Conservation (phyloP, 2,797 vertebrate species). For the Notoglanidium macrostoma region DNA sequence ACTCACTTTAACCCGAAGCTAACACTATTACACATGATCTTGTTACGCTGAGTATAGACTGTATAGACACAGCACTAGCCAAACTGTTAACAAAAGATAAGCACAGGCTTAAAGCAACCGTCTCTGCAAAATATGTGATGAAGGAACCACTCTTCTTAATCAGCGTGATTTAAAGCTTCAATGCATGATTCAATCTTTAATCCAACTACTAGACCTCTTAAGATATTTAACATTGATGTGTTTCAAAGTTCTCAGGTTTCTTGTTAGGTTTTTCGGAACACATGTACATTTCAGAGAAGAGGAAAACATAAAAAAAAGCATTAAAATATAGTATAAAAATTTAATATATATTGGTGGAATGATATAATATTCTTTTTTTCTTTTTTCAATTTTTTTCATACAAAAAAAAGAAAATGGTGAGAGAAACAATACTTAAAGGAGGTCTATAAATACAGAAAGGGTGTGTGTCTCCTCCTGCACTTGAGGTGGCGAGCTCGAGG, state of each 20-base stretch:
- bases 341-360: conserved; percentile 66
- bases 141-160: not conserved
- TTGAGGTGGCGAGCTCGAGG: conserved; percentile 32
- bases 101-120: no score
- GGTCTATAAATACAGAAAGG: conserved; percentile 64
- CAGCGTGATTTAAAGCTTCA: not conserved
- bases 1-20: not conserved
- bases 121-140: not conserved
- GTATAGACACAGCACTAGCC: not conserved
- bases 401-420: conserved; percentile 46
- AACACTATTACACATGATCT: not conserved
- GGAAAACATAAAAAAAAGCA: conserved; percentile 43
- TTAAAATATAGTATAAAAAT: conserved; percentile 71
- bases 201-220: not conserved
- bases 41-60: no score
- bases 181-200: not conserved
- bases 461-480: conserved; percentile 56
- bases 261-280: no score
- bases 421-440: conserved; percentile 58
- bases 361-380: conserved; percentile 63
- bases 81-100: no score
- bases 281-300: conserved; percentile 21
- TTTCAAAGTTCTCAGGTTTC: not conserved
- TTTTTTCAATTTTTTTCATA: conserved; percentile 50
- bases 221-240: not conserved